Evolutionary conservation across 2,797 vertebrate species (phyloP), one percentile per base, ranked within the genome.

Genomic region (Brotula barbata): DNA sequence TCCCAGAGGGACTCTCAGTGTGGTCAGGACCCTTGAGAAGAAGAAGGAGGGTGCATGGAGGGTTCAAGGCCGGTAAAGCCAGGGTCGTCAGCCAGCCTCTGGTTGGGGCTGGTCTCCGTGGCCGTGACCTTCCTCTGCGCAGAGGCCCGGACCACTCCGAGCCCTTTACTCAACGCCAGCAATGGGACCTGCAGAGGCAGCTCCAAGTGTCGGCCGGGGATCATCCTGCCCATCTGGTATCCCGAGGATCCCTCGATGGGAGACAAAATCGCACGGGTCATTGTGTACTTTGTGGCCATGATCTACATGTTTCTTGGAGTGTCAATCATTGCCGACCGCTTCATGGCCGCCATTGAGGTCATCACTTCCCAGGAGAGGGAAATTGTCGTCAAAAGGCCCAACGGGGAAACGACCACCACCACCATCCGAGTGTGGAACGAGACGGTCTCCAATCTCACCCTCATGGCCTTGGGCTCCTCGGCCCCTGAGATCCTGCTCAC

Each of bases 221-320:
- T 99, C 86, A 96, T 99, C 87, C 88, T 99, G 76, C 97, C 97
- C 68, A 97, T 99, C 84, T 99, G 97, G 97, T 98, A 98, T 77
- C 97, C 97, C 0, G 96, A 96, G 90, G 96, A 99, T 73, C 97
- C 97, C 51, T 98, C 97, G 22, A 93, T 97, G 81, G 97, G 97
- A 50, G 97, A 99, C 91, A 99, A 99, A 91, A 95, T 99, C 58
- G 97, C 97, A 40, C 92, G 97, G 77, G 97, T 98, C 87, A 99
- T 99, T 3, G 97, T 99, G 44, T 99, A 99, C 75, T 99, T 99
- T 66, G 97, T 99, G 80, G 97, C 97, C 0, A 87, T 99, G 86
- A 98, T 99, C 87, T 99, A 99, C 90, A 99, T 99, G 97, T 99
- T 99, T 64, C 92, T 99, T 12, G 97, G 97, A 25, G 96, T 99